Base-by-base conservation (phyloP, 2,797 vertebrate species). In the Sebastes oblongus region DNA sequence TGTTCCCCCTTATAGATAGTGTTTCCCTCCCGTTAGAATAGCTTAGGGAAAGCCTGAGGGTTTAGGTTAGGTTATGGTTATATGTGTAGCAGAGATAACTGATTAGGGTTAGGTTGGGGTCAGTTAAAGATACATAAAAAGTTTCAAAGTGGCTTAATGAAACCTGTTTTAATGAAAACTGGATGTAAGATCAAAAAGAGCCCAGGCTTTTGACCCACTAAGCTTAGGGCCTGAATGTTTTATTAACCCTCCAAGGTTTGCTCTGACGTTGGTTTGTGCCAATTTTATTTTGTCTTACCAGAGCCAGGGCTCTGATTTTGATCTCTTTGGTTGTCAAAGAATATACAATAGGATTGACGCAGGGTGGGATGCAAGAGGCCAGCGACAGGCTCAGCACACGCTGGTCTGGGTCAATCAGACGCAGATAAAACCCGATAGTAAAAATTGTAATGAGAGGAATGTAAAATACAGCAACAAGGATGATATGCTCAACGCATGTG, bases 241-340 rank as follows among this genome's bases (percentile, higher is more conserved):
- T 9, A 39, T 2, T 20, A 32, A n/a, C 6, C 29, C 4, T 60
- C 0, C 3, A 27, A 8, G 9, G 1, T 24, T 79, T 52, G 12
- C 24, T 36, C 4, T 66, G 30, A 12, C 1, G 2, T 52, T 81
- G 25, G 25, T 65, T 1, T 32, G 24, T 68, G 42, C 29, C 20
- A 32, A 71, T 60, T 82, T 72, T 81, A 1, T 54, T 59, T 78
- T 77, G 87, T 46, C 65, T 80, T 4, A 93, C 46, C 3, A 94
- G 13, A 3, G 25, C 62, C 72, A 87, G 16, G 3, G 59, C 81
- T 83, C 79, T 87, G 46, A 10, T 39, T 79, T 78, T 91, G 9
- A 95, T 91, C 27, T 87, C 93, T 84, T 94, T 94, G 4, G 93
- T 96, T 88, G 92, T 94, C 12, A 95, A 58, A 16, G 94, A 94